Percentiles rank a stretch among this genome's conserved stretches.
Evolutionary conservation across 1,140 invertebrate genomes (phyloP).

Genomic region (Pararge aegeria): DNA sequence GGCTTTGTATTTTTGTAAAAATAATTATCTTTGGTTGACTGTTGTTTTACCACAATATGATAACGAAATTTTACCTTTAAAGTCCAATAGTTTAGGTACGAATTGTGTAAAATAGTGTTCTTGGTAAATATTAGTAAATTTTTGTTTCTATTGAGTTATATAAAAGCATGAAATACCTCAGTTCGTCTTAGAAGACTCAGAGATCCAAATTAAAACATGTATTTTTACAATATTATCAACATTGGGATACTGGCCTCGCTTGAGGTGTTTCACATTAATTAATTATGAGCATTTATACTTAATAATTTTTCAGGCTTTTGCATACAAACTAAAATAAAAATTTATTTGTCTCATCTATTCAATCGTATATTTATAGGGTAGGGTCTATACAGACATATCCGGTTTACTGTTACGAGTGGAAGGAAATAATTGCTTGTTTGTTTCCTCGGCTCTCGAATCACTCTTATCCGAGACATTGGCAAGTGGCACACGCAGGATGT

Average conservation of each 20-base stretch:
- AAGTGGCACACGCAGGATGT: no score
- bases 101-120: neutral
- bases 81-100: conserved; percentile 5
- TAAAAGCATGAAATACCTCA: neutral
- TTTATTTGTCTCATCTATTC: no score
- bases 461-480: no score
- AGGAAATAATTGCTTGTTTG: no score
- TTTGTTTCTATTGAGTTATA: neutral
- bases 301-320: neutral
- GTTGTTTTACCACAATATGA: neutral
- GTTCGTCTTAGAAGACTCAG: neutral
- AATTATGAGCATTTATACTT: neutral
- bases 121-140: neutral
- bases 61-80: neutral
- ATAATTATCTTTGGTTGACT: neutral
- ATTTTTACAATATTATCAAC: neutral
- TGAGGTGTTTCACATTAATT: neutral
- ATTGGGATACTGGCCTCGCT: neutral
- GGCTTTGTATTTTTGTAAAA: conserved; percentile 32
- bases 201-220: neutral
- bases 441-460: no score
- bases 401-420: no score
- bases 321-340: neutral
- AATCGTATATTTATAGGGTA: no score
- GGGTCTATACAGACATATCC: no score